These are phyloP conservation scores for Poeciliopsis gracilis DNA, from an alignment of 2,797 vertebrate genomes.

Conservation along the genomic window DNA sequence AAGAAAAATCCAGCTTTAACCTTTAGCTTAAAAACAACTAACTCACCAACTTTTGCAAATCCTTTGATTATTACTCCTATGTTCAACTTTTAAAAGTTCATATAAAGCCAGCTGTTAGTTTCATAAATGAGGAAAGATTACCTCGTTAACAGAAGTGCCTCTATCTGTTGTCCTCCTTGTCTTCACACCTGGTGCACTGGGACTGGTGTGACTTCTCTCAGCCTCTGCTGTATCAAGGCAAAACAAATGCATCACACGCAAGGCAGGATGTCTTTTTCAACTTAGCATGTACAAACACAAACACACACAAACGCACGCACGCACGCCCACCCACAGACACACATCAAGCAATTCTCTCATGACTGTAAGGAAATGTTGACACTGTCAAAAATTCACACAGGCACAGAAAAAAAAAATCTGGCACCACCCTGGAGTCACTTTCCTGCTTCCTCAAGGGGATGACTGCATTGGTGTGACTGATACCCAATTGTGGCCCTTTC, in stretches of 20 bases:
- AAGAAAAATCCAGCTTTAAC: not conserved
- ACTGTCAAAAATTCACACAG: conserved; percentile 70
- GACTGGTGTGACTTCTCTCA: conserved; percentile 47
- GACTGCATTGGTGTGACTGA: conserved; percentile 51
- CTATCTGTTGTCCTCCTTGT: conserved; percentile 46
- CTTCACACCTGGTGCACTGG: conserved; percentile 32
- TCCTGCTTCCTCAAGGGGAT: conserved; percentile 31
- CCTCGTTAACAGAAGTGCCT: conserved; percentile 54
- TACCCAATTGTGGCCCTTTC: conserved; percentile 31
- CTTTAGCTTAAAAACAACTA: not conserved
- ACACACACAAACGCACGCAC: conserved; percentile 12
- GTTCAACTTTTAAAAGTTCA: not conserved
- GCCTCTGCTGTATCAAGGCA: conserved; percentile 58
- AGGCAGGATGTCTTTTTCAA: conserved; percentile 6
- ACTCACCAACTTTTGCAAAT: not conserved
- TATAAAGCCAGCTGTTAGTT: not conserved
- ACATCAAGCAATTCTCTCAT: not conserved
- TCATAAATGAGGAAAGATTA: conserved; percentile 37
- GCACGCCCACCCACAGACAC: not conserved
- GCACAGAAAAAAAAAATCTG: conserved; percentile 23
- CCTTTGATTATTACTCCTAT: not conserved
- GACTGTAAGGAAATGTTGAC: conserved; percentile 64
- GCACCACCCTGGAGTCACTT: conserved; percentile 42
- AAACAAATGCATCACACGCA: conserved; percentile 59
- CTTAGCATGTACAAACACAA: conserved; percentile 19